Evolutionary conservation across 2,888 invertebrate species (phyloP).

Genomic region (Hirtodrosophila duncani): DNA sequence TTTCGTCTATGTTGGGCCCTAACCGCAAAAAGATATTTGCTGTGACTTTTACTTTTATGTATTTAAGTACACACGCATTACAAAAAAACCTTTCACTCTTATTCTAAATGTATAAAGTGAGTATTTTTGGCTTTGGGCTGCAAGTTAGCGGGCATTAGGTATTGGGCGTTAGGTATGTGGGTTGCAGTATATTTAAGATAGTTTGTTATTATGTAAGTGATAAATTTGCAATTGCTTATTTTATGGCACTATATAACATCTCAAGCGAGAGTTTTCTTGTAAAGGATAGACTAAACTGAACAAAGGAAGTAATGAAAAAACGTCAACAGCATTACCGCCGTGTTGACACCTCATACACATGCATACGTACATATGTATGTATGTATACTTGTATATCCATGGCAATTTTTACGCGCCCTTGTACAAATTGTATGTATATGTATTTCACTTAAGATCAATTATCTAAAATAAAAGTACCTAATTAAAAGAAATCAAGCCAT

Average conservation of each 20-base stretch:
- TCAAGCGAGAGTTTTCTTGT: slow-evolving; percentile 8
- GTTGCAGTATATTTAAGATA: slow-evolving; percentile 29
- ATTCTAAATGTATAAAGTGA: no score
- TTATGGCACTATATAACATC: neutral
- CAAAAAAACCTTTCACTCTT: no score
- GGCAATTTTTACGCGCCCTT: slow-evolving; percentile 30
- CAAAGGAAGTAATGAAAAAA: slow-evolving; percentile 68
- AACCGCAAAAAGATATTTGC: slow-evolving; percentile 37
- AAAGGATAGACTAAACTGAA: slow-evolving; percentile 64
- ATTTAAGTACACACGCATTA: no score
- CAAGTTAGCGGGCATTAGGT: slow-evolving; percentile 49
- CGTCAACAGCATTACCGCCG: slow-evolving; percentile 57
- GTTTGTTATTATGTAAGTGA: slow-evolving; percentile 5
- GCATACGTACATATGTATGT: slow-evolving; percentile 13
- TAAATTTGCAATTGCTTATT: slow-evolving; percentile 2
- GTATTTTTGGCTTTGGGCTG: slow-evolving; percentile 60
- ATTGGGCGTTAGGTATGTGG: slow-evolving; percentile 9
- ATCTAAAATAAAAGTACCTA: slow-evolving; percentile 45
- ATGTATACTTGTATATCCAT: slow-evolving; percentile 13
- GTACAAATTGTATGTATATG: slow-evolving; percentile 23
- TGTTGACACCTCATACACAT: slow-evolving; percentile 43
- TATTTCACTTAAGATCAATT: slow-evolving; percentile 47
- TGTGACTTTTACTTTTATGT: neutral
- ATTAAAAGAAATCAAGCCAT: slow-evolving; percentile 11
- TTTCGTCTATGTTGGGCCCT: slow-evolving; percentile 71